Evolutionary conservation across 2,113 vertebrate species (phyloP).

Genomic region (Calidris pugnax): DNA sequence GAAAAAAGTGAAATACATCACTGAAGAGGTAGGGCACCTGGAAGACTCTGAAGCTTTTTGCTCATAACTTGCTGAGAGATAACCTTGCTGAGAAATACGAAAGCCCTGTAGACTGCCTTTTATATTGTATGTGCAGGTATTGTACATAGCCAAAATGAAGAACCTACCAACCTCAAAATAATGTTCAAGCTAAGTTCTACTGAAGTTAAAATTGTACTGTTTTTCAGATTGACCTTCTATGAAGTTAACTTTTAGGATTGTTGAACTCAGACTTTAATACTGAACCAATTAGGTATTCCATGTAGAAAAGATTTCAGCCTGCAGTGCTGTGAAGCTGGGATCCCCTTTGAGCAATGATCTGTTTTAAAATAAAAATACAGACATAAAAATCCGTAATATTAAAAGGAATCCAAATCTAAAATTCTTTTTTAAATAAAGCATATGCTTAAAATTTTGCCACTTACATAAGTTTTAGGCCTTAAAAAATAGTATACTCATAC

Average conservation of each 20-base stretch:
- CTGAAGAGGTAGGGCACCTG: not conserved
- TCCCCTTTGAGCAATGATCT: not conserved
- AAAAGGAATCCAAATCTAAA: not conserved
- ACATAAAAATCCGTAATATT: not conserved
- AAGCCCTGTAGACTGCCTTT: not conserved
- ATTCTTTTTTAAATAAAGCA: not conserved
- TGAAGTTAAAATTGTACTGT: not conserved
- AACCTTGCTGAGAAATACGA: not conserved
- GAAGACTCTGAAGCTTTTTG: not conserved
- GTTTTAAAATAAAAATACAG: not conserved
- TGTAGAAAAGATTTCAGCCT: not conserved
- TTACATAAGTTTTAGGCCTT: not conserved
- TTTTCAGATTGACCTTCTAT: not conserved
- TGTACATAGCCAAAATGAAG: not conserved
- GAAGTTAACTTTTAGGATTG: not conserved
- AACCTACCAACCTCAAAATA: not conserved
- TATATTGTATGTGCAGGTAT: not conserved
- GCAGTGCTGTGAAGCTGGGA: not conserved
- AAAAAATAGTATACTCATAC: not conserved
- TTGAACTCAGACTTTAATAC: not conserved
- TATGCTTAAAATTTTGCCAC: not conserved
- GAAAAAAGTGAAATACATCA: not conserved
- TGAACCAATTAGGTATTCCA: not conserved
- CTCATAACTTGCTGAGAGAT: not conserved
- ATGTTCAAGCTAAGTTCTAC: not conserved